Evolutionary conservation across 2,888 invertebrate species (phyloP).

Genomic region (Tiliacea citrago): DNA sequence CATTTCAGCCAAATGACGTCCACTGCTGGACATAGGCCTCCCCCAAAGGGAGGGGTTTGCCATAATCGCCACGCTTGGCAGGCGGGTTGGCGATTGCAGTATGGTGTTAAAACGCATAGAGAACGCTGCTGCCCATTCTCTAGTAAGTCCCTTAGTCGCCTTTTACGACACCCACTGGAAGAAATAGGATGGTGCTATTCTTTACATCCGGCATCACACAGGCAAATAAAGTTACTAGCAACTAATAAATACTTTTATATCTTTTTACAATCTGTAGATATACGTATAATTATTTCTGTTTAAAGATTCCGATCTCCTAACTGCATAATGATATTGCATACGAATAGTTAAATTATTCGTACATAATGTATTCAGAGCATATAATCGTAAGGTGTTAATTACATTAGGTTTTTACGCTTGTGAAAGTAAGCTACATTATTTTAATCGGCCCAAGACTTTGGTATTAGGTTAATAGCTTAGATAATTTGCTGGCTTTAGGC

Average conservation of each 20-base stretch:
- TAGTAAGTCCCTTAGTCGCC: too few relatives aligned
- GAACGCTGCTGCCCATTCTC: too few relatives aligned
- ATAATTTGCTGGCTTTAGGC: conserved; percentile 7
- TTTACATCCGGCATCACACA: too few relatives aligned
- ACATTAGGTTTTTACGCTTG: conserved; percentile 22
- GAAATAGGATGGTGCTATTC: too few relatives aligned
- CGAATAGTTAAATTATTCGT: conserved; percentile 14
- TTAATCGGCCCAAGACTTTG: not conserved
- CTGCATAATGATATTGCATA: conserved; percentile 44
- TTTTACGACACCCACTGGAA: too few relatives aligned
- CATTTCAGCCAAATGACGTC: too few relatives aligned
- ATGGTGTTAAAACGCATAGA: too few relatives aligned
- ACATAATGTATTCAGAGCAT: conserved; percentile 55
- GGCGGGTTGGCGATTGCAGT: too few relatives aligned
- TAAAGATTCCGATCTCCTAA: conserved; percentile 46
- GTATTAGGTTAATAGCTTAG: not conserved
- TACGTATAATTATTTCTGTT: conserved; percentile 29
- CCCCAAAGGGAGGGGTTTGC: too few relatives aligned
- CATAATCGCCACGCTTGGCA: too few relatives aligned
- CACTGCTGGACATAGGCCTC: too few relatives aligned
- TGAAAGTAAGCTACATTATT: conserved; percentile 38
- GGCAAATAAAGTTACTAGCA: too few relatives aligned
- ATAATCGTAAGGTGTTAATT: conserved; percentile 38
- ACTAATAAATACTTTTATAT: conserved; percentile 37
- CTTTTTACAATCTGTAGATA: conserved; percentile 13